Base-by-base conservation (phyloP, 1,140 invertebrate species). In the Monochamus saltuarius region DNA sequence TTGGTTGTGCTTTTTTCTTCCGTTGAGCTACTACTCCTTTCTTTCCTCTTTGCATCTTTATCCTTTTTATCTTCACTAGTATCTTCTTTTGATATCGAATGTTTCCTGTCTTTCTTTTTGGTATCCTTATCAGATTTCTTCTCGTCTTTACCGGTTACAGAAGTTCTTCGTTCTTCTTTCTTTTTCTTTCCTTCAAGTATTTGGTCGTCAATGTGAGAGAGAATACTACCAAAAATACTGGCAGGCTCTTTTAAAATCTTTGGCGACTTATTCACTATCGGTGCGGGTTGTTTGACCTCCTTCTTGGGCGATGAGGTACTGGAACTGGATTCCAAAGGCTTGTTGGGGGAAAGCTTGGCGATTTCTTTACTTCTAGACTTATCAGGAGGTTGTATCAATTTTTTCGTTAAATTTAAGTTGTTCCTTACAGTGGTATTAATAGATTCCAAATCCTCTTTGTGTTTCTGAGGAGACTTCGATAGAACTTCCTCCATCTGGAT, bases 161-260 rank as follows among this genome's bases (percentile, higher is more conserved):
- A 43, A 57, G 34, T 56, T 50, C 55, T 67, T 13, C 60, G 56
- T 14, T 65, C 57, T 10, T 60, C 43, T 51, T 55, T 56, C 57
- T 64, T 60, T 35, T 54, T 63, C 46, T 59, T 66, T 7, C 62
- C 50, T 53, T 55, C 47, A 35, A 14, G n/a, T 14, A 14, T 53
- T 51, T 17, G 19, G 8, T 13, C 7, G 9, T 73, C 71, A 38
- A 73, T 70, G 58, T 66, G 67, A 8, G 64, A 66, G 2, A 73
- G 50, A 7, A 62, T 35, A 62, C 46, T 69, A 13, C 68, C 68
- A 56, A 73, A 72, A 9, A 65, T 58, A 51, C 65, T 68, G n/a
- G 45, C 40, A 3, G 57, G 36, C 39, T 71, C 67, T 56, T 68
- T 73, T 13, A 65, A 37, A 19, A 67, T 56, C 55, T 69, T 69